Conservation (phyloP, 2,113 vertebrate genomes). For the Suricata suricatta region DNA sequence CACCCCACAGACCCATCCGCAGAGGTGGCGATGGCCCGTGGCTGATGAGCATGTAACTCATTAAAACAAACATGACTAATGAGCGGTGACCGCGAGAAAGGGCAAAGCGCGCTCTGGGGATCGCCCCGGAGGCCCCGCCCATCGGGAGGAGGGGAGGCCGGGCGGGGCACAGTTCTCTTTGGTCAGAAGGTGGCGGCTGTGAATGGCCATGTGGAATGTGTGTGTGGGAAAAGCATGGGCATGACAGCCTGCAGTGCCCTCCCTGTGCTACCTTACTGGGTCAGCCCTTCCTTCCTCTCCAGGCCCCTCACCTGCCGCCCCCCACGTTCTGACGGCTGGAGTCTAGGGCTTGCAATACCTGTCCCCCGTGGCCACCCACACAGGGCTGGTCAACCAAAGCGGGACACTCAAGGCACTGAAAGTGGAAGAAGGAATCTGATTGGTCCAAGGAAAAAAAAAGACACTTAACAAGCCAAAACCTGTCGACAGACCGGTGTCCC, state of each 20-base stretch:
- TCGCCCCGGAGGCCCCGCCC: background rate
- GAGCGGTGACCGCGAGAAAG: conserved; percentile 60
- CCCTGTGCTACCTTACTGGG: rapidly evolving
- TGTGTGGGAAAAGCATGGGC: background rate
- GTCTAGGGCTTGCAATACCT: background rate
- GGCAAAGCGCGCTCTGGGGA: conserved; percentile 5
- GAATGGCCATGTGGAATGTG: background rate
- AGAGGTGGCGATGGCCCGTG: conserved; percentile 42
- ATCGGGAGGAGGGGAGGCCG: background rate
- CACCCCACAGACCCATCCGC: conserved; percentile 22
- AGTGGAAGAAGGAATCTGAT: conserved; percentile 28
- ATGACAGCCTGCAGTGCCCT: background rate
- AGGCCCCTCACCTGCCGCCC: background rate
- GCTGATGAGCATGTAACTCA: conserved; percentile 52
- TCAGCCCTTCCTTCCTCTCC: background rate
- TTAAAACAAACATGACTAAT: conserved; percentile 54
- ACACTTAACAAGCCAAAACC: conserved; percentile 20
- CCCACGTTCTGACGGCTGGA: too few species aligned
- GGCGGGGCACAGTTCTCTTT: conserved; percentile 62
- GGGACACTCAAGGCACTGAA: conserved; percentile 82
- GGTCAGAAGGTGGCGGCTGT: conserved; percentile 44
- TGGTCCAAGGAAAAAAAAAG: background rate
- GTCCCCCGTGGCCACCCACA: background rate
- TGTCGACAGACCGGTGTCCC: background rate
- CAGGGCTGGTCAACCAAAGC: background rate